These are phyloP conservation scores for Scelioninae gen. 2 DNA, from an alignment of 2,888 invertebrate genomes.

Conservation along the genomic window DNA sequence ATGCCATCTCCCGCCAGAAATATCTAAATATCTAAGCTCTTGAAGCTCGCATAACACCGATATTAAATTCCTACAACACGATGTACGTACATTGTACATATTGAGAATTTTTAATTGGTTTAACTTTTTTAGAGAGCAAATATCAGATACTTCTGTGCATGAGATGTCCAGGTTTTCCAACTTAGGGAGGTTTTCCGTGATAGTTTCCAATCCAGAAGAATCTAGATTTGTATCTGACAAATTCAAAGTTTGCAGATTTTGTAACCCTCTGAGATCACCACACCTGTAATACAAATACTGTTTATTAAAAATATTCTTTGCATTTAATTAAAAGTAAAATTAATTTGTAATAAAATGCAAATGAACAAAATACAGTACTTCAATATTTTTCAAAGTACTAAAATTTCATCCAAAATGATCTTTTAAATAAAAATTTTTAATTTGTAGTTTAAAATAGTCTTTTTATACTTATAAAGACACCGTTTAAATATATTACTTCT, in stretches of 20 bases:
- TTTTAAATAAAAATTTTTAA: no score
- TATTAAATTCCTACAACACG: constrained; percentile 73
- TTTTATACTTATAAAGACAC: no score
- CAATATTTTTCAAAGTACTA: no score
- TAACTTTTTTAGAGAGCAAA: constrained; percentile 78
- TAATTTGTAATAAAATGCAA: no score
- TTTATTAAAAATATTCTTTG: no score
- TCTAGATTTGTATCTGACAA: constrained; percentile 83
- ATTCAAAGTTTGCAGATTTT: constrained; percentile 79
- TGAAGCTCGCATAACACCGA: constrained; percentile 77
- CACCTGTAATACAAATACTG: constrained; percentile 73
- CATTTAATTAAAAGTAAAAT: constrained; percentile 1
- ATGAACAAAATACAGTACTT: no score
- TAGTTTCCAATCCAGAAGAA: constrained; percentile 80
- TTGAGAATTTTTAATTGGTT: constrained; percentile 78
- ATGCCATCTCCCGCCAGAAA: constrained; percentile 77
- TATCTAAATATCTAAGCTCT: constrained; percentile 77
- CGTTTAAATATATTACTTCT: no score
- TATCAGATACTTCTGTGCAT: constrained; percentile 79
- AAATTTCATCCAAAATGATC: no score
- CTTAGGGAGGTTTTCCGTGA: constrained; percentile 80
- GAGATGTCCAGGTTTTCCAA: constrained; percentile 82
- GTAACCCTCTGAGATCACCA: constrained; percentile 79
- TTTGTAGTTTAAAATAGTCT: no score
- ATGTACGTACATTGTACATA: constrained; percentile 79